Evolutionary conservation across 2,113 vertebrate genomes (phyloP), one percentile per base, ranked within the genome.

Genomic region (Sula dactylatra): DNA sequence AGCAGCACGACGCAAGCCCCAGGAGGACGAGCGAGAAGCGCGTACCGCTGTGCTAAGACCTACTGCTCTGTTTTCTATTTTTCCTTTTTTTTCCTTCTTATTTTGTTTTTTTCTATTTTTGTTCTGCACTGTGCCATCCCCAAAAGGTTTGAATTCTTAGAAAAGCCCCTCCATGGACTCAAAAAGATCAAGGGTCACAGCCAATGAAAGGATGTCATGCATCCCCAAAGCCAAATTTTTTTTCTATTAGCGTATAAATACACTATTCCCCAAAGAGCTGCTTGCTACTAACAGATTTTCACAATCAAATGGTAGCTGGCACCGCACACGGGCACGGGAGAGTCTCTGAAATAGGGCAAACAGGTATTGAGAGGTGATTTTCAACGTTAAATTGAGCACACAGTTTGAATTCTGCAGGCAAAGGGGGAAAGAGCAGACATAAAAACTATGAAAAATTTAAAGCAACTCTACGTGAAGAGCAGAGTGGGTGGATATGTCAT

Each of bases 101-200:
- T 38, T 27, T 10, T n/a, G 20, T n/a, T 44, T 38, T 29, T 10
- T 47, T 38, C 49, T 86, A 64, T 92, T 83, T 80, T 72, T 50
- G 42, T 50, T 25, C 38, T 15, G 27, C 42, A 19, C 14, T 6
- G 1, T 2, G 6, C 26, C 10, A 3, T 29, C 69, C 64, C 83
- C 70, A 86, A 56, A 89, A 93, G 61, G 77, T 79, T 83, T 47
- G 54, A 54, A 86, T 80, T 71, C 90, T 77, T 31, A 50, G 74
- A 69, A 77, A 86, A 85, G 65, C 38, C 71, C 55, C 94, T n/a
- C 64, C 32, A 15, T 0, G 8, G 70, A 66, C 66, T 16, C 79
- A 78, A 44, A 94, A 97, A 96, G 93, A 95, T 73, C 92, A 91
- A 88, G 81, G 97, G 90, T 96, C 93, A 96, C 2, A 82, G 71